Evolutionary conservation across 1,140 invertebrate species (phyloP), one percentile per base, ranked within the genome.

Genomic region (Helicoverpa zea): DNA sequence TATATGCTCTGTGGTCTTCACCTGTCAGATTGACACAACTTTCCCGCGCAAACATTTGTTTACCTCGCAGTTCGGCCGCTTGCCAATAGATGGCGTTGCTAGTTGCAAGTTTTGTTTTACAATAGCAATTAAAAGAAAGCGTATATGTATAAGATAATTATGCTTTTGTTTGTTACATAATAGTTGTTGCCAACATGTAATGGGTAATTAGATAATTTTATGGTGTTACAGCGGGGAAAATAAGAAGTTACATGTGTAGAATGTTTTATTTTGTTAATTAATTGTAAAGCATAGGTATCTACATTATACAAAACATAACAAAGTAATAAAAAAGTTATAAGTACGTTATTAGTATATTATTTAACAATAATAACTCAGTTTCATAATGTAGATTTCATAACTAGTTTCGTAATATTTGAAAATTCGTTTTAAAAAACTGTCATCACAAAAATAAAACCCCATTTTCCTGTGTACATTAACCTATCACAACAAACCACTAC

Each of bases 41-140:
- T 72, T 72, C 68, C 68, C 68, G 68, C 68, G 49, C n/a, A 54
- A 29, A 13, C 49, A 13, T 14, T 72, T 30, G 68, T 54, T 52
- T 54, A 54, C 68, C 4, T 72, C 7, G 23, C 52, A 52, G 23
- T 72, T 72, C 49, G 23, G 52, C 12, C 18, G 13, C 9, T 29
- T 5, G 30, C 12, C 11, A 14, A 54, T 14, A 72, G 68, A 72
- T 72, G 68, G 68, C 68, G 68, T 30, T 72, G 54, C 43, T 68
- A 23, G 11, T 16, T 51, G 4, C 43, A 2, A 1, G 14, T 23
- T 29, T 72, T 30, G 49, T 43, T 29, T 29, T 51, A 11, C 29
- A 52, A 52, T 13, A 13, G 2, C 12, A 54, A 52, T 29, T 64
- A 64, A 47, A 72, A 30, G 49, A 13, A 54, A 52, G 49, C 5